These are phyloP conservation scores for Apantesis nais DNA, from an alignment of 2,888 invertebrate species.

Conservation along the genomic window DNA sequence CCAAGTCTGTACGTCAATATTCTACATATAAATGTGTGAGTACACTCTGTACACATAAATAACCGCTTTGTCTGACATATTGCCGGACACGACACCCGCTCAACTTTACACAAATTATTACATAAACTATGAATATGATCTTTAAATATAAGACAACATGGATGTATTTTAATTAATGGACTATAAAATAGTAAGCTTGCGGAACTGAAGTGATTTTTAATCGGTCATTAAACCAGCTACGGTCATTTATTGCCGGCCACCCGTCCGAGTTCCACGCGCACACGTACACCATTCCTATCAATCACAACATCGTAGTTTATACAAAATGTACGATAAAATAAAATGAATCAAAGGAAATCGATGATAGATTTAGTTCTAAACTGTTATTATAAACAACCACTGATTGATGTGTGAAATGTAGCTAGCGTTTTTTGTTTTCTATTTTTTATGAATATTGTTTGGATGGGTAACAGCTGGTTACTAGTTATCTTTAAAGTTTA, in stretches of 20 bases:
- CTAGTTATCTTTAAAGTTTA: not conserved
- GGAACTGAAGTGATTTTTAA: slow-evolving; percentile 61
- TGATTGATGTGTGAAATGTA: slow-evolving; percentile 21
- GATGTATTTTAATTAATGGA: slow-evolving; percentile 58
- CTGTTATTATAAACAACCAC: slow-evolving; percentile 15
- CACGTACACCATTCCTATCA: slow-evolving; percentile 37
- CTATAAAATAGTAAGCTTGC: slow-evolving; percentile 60
- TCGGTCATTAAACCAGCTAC: slow-evolving; percentile 59
- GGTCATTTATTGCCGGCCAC: slow-evolving; percentile 51
- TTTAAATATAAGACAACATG: slow-evolving; percentile 49
- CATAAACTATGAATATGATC: slow-evolving; percentile 39
- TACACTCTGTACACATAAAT: not conserved
- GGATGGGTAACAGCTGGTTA: slow-evolving; percentile 14
- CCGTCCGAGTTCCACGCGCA: slow-evolving; percentile 20
- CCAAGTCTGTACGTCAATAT: not conserved
- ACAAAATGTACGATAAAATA: slow-evolving; percentile 24
- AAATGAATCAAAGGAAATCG: slow-evolving; percentile 37
- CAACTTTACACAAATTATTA: slow-evolving; percentile 28
- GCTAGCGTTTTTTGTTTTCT: slow-evolving; percentile 7
- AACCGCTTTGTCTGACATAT: slow-evolving; percentile 10
- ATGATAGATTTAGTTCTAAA: slow-evolving; percentile 24
- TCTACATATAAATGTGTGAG: not conserved
- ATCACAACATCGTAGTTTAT: slow-evolving; percentile 32
- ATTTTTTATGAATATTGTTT: slow-evolving; percentile 14
- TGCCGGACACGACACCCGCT: slow-evolving; percentile 6